Evolutionary conservation across 1,140 invertebrate species (phyloP), one percentile per base, ranked within the genome.

Genomic region (Streblospio benedicti): DNA sequence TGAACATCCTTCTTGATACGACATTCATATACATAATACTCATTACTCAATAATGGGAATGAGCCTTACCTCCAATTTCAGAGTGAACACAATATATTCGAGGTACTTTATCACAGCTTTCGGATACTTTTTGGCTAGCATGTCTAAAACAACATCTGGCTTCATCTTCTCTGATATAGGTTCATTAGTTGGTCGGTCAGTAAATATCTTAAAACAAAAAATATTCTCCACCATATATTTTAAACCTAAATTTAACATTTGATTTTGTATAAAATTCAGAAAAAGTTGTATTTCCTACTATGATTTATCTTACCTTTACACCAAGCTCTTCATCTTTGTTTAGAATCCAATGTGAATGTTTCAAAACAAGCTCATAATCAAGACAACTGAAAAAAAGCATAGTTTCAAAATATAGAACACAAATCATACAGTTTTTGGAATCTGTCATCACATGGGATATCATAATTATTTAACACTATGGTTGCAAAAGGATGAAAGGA

Each of bases 341-440:
- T 53, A 81, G 57, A 23, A 79, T 69, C 73, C 79, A 79, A 64
- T 81, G 77, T 12, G 76, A 71, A 70, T 81, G 78, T 55, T 79
- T 77, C 78, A 78, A 79, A 28, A 81, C 65, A 38, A 81, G 57
- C 25, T 76, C 71, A 64, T 72, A 68, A 59, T 79, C 72, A 66
- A 66, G 70, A 55, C 77, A 66, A 59, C 77, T 79, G 61, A 33
- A 70, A n/a, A 41, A 73, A 52, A 43, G 49, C 61, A 54, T 55
- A 5, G 55, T 49, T 6, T 28, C 27, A 12, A 12, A 41, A 41
- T 41, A 12, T 12, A 41, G n/a, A 12, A 12, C n/a, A n/a, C n/a
- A n/a, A n/a, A n/a, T n/a, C n/a, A n/a, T n/a, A n/a, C n/a, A n/a
- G n/a, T n/a, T n/a, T n/a, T n/a, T n/a, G n/a, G n/a, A n/a, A n/a